phyloP scores from a whole-genome alignment of 2,888 invertebrate genomes.

The Brachycybe producta region DNA sequence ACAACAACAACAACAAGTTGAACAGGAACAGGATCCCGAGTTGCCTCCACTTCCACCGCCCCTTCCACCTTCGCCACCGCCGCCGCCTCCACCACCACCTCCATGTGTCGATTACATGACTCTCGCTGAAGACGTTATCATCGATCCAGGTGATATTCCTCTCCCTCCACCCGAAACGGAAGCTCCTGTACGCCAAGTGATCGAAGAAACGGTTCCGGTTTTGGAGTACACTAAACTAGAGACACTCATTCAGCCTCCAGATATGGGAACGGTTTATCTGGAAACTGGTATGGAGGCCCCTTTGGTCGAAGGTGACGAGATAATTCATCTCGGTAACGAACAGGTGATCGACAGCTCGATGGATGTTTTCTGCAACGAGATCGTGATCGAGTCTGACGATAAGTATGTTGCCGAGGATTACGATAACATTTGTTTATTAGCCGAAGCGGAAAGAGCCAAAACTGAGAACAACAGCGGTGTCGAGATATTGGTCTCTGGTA shows the following conservation, averaged over 20 bases:
- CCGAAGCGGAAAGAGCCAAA: no score
- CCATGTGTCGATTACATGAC: not conserved
- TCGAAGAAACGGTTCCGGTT: not conserved
- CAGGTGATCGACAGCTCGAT: constrained; percentile 14
- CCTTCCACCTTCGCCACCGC: not conserved
- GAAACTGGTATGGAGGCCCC: constrained; percentile 4
- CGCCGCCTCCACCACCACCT: no score
- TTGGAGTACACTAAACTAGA: constrained; percentile 10
- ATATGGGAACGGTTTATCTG: constrained; percentile 7
- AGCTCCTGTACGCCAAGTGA: not conserved
- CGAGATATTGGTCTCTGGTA: no score
- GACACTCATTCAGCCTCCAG: constrained; percentile 2
- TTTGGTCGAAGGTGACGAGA: constrained; percentile 8
- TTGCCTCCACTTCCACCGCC: not conserved
- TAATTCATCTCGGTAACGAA: constrained; percentile 15
- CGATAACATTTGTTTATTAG: constrained; percentile 8
- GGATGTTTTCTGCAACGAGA: constrained; percentile 17
- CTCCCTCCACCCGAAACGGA: not conserved
- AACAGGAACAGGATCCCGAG: no score
- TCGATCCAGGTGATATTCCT: not conserved
- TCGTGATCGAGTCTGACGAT: constrained; percentile 16
- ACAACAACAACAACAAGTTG: no score
- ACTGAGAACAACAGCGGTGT: no score
- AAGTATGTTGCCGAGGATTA: constrained; percentile 6
- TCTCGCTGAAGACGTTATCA: not conserved